Evolutionary conservation across 2,797 vertebrate genomes (phyloP).

Genomic region (Macrochelys suwanniensis): DNA sequence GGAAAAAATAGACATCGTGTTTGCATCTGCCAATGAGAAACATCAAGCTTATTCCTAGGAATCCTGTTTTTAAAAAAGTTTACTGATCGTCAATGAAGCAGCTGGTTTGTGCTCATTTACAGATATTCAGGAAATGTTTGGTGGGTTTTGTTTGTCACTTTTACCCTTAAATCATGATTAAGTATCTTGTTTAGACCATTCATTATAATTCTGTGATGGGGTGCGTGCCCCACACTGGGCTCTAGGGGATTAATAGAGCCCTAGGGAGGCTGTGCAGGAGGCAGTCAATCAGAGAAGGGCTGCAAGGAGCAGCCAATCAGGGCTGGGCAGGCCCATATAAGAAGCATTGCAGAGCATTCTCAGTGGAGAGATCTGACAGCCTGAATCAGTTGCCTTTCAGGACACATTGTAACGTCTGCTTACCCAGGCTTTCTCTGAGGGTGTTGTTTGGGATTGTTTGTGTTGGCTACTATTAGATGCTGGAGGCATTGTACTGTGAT

Average conservation of each 20-base stretch:
- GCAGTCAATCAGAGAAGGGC: too few relatives aligned
- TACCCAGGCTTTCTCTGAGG: not conserved
- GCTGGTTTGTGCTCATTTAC: not conserved
- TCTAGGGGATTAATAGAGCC: too few relatives aligned
- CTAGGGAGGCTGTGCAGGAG: too few relatives aligned
- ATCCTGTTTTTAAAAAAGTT: constrained; percentile 9
- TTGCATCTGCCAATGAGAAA: not conserved
- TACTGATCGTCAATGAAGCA: not conserved
- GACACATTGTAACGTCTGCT: not conserved
- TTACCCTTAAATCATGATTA: not conserved
- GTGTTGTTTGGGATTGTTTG: not conserved
- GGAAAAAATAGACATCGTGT: not conserved
- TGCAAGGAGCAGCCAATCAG: too few relatives aligned
- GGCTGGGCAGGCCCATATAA: too few relatives aligned
- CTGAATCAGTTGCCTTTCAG: not conserved
- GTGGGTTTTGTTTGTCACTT: not conserved
- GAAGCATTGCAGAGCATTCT: not conserved
- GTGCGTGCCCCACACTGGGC: too few relatives aligned
- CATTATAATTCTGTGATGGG: not conserved
- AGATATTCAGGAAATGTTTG: not conserved
- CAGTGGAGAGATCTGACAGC: not conserved
- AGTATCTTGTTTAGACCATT: not conserved
- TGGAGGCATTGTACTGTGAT: not conserved
- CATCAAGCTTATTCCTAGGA: not conserved
- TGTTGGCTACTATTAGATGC: not conserved